Base-by-base conservation (phyloP, 2,797 vertebrate genomes). In the Rhynchotus rufescens region DNA sequence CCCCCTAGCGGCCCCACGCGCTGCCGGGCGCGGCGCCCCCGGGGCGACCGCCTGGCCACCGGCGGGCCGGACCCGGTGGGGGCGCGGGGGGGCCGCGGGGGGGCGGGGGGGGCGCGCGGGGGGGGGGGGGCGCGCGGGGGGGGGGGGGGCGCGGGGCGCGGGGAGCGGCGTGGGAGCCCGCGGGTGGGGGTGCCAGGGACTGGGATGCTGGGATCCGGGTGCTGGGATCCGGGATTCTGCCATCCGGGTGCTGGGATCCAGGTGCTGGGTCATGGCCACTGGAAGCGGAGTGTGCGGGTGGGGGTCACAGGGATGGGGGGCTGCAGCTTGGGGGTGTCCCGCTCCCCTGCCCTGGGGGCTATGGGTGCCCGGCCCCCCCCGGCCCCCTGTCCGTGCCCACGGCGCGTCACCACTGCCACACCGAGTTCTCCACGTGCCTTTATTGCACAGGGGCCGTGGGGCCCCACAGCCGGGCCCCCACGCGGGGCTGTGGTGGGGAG, bases 401-500 rank as follows among this genome's bases (percentile, higher is more conserved):
- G 28, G 28, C 3, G 59, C 0, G 2, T 32, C 73, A 32, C 51
- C 6, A 6, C 23, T 60, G n/a, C 25, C 56, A 74, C 7, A 5
- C 84, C 49, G 47, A 90, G 32, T 4, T 92, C 76, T 90, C 73
- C 79, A 45, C 0, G 4, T 67, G 79, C 54, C 65, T 96, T 96
- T 96, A 96, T 95, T 96, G 82, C 85, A 84, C 54, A 1, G 0
- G 40, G 42, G 52, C 57, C 0, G 0, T 0, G 0, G 68, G 1
- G 0, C 77, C 45, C 40, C 80, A 40, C 34, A 36, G 10, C 40
- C 54, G 12, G 4, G 47, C 21, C 25, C 74, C 49, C 22, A 11
- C 4, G 15, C 26, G 15, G 25, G 15, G 52, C 52, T 11, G 26
- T 6, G 26, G 9, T 56, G 32, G 0, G 2, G 0, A 0, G 9